Evolutionary conservation across 2,888 invertebrate genomes (phyloP), one percentile per base, ranked within the genome.

Genomic region (Cephalotes varians): DNA sequence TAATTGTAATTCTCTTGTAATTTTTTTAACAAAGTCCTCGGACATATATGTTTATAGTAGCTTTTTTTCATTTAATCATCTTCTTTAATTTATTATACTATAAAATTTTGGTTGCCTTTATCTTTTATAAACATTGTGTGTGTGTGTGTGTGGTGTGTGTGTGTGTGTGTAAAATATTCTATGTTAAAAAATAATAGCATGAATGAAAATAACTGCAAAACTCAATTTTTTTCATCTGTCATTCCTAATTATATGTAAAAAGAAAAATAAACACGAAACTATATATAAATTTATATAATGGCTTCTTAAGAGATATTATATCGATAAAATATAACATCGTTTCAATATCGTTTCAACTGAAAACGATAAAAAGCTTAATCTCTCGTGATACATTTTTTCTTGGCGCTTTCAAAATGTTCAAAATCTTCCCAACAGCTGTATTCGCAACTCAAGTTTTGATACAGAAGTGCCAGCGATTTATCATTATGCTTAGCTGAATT

Each of bases 401-500:
- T 10, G 18, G 2, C 15, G n/a, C 12, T 40, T 6, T 37, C 2
- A 58, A 72, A 37, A 54, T 12, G 10, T n/a, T 21, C 15, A 1
- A 7, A n/a, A 58, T 37, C 15, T 51, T 37, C 10, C 18, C 18
- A 67, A 67, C 49, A 34, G 34, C 34, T 51, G 34, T 37, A 34
- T 18, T 71, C 25, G 49, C 15, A 49, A 37, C 10, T 28, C 18
- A 25, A 18, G 15, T 69, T 72, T 58, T 18, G 40, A 74, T 60
- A 60, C 7, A 34, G 10, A 81, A 83, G 83, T 81, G 81, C 72
- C 82, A 81, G 62, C 64, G 74, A 80, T 62, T 71, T 83, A 82
- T 84, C 82, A 82, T 84, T 69, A 47, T 69, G 85, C 84, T 84
- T 85, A 86, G 88, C 80, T 85, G 81, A 90, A 90, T 90, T 90